Conservation (phyloP, 2,797 vertebrate genomes). For the Ptychobarbus kaznakovi region DNA sequence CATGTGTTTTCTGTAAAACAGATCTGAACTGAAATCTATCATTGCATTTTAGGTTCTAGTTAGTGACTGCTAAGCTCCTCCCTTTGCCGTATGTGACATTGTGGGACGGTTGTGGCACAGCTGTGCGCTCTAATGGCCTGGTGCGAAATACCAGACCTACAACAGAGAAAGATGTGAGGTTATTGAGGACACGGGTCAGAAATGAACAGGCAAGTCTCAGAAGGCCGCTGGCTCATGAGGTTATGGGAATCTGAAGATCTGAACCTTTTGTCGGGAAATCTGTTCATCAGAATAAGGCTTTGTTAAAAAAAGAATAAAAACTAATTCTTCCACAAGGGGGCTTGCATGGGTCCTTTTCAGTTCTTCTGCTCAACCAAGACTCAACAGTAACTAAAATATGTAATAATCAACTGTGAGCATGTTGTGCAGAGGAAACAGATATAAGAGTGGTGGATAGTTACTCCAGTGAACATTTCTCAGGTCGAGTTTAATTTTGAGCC, state of each 20-base stretch:
- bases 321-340: conserved; percentile 59
- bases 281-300: conserved; percentile 9
- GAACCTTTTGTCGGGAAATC: neutral
- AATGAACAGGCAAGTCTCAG: neutral
- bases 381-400: neutral
- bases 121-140: conserved; percentile 22
- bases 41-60: neutral
- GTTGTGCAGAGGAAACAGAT: neutral
- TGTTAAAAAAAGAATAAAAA: conserved; percentile 11
- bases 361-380: neutral
- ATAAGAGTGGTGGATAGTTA: neutral
- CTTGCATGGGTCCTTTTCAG: conserved; percentile 14
- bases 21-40: neutral
- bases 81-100: neutral
- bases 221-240: neutral
- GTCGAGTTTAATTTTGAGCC: neutral
- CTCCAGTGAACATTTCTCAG: neutral
- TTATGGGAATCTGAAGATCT: neutral
- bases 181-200: conserved; percentile 34
- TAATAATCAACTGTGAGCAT: neutral
- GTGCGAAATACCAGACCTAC: conserved; percentile 48
- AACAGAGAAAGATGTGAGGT: conserved; percentile 44
- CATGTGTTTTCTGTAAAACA: neutral
- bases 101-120: neutral
- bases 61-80: neutral